Percentiles rank a stretch among this genome's conserved stretches.
Conservation (phyloP, 2,113 vertebrate genomes). For the Oreochromis spilurus region DNA sequence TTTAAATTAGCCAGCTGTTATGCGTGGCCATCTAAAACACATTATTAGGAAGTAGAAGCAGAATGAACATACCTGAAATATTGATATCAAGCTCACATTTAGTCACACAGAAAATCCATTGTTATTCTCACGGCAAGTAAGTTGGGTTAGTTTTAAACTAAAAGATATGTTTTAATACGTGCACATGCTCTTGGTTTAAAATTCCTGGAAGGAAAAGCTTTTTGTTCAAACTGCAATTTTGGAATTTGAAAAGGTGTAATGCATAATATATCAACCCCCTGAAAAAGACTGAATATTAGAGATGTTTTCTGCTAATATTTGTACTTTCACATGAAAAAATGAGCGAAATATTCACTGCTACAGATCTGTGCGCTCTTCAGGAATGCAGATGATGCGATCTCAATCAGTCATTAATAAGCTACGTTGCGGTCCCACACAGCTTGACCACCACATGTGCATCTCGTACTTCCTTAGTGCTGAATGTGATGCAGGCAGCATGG, state of each 20-base stretch:
- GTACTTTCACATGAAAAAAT: neutral
- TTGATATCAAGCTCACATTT: neutral
- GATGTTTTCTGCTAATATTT: neutral
- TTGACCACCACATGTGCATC: slow-evolving; percentile 38
- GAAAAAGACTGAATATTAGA: neutral
- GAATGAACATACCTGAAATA: neutral
- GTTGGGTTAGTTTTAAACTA: neutral
- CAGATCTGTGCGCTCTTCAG: neutral
- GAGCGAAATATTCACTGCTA: neutral
- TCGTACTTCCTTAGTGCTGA: slow-evolving; percentile 12
- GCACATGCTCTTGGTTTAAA: neutral
- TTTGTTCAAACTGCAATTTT: neutral
- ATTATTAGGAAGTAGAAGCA: neutral
- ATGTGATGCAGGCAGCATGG: slow-evolving; percentile 35
- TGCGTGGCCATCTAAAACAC: neutral
- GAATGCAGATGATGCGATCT: neutral
- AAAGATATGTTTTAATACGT: neutral
- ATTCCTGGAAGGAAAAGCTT: neutral
- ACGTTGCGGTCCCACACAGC: neutral
- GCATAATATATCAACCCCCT: neutral
- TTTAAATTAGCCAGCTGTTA: neutral
- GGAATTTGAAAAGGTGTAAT: neutral
- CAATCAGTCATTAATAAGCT: neutral
- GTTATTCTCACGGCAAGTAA: neutral
- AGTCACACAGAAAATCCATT: neutral